These are phyloP conservation scores for Oophaga pumilio DNA, from an alignment of 2,113 vertebrate genomes.

Conservation along the genomic window DNA sequence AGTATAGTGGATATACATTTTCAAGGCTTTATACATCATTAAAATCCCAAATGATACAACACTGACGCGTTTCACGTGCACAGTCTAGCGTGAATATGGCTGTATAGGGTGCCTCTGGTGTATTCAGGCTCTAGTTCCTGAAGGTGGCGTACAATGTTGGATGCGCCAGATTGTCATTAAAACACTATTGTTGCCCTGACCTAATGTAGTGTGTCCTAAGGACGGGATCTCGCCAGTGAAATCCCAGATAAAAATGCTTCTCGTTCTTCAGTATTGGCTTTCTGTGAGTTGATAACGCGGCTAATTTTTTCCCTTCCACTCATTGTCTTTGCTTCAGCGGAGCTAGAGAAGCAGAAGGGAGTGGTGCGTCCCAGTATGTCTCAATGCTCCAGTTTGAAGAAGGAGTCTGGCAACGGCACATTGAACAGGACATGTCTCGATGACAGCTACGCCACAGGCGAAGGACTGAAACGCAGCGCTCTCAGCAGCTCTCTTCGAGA, in stretches of 20 bases:
- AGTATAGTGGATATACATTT: too few species aligned
- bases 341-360: constrained; percentile 96
- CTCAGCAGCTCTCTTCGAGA: constrained; percentile 96
- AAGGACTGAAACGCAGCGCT: constrained; percentile 92
- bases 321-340: constrained; percentile 75
- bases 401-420: constrained; percentile 85
- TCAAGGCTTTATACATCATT: too few species aligned
- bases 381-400: constrained; percentile 88
- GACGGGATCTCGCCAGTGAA: neutral
- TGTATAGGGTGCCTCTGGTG: neutral
- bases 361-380: constrained; percentile 90
- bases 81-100: neutral
- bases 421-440: constrained; percentile 88
- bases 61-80: too few species aligned
- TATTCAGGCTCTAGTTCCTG: neutral
- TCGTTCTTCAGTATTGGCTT: neutral
- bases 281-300: constrained; percentile 4
- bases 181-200: neutral
- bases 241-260: neutral
- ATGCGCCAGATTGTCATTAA: neutral
- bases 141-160: neutral
- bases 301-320: neutral
- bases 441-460: constrained; percentile 89
- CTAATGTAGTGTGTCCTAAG: neutral
- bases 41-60: too few species aligned